A percentile compares a stretch with the other conserved stretches of the same genome.
Conservation (phyloP, 2,113 vertebrate species). For the Puntigrus tetrazona region DNA sequence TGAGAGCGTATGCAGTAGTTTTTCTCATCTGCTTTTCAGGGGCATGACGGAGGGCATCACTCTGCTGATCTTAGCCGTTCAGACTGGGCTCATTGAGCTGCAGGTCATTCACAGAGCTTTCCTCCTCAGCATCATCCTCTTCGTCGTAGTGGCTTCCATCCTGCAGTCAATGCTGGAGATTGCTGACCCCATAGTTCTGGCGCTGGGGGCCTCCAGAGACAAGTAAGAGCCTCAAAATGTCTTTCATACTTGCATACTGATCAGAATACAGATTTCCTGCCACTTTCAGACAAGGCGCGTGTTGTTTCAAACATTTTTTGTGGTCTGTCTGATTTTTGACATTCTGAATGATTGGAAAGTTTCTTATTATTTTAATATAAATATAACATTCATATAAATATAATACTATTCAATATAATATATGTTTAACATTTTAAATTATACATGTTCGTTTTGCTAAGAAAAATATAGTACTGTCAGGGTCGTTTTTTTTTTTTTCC, state of each 20-base stretch:
- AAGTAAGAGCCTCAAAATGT: conserved; percentile 76
- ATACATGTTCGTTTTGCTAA: neutral
- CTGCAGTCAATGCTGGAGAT: conserved; percentile 99
- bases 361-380: too few species aligned
- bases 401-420: too few species aligned
- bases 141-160: conserved; percentile 97
- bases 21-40: conserved; percentile 67
- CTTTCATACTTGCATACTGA: neutral
- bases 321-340: neutral
- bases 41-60: conserved; percentile 98
- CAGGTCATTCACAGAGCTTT: conserved; percentile 97
- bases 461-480: neutral
- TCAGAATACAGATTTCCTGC: neutral
- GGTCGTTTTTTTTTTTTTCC: too few species aligned
- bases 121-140: conserved; percentile 97
- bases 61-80: conserved; percentile 90
- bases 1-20: neutral
- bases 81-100: conserved; percentile 95
- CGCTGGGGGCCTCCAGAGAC: conserved; percentile 94
- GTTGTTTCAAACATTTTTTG: neutral
- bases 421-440: too few species aligned
- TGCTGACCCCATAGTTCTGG: conserved; percentile 96
- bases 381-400: too few species aligned
- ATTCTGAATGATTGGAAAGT: neutral
- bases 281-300: neutral